phyloP scores from a whole-genome alignment of 1,140 invertebrate species.

The Tetragnatha versicolor region DNA sequence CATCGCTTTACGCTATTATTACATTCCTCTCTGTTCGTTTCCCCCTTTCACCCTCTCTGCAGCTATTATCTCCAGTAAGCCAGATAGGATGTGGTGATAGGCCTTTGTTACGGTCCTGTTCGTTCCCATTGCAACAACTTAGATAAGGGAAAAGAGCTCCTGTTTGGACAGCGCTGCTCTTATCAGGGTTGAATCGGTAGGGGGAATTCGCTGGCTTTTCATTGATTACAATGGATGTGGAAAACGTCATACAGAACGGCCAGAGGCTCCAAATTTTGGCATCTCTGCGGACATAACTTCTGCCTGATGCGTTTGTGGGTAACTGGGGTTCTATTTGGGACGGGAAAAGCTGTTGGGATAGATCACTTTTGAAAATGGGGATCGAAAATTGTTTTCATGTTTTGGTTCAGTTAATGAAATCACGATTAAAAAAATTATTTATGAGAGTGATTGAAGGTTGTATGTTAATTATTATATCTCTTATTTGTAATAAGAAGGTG shows the following conservation, averaged over 20 bases:
- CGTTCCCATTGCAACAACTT: slow-evolving; percentile 36
- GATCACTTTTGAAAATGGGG: no score
- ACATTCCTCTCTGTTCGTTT: slow-evolving; percentile 28
- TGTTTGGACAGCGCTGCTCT: slow-evolving; percentile 7
- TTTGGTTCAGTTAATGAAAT: no score
- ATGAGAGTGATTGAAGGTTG: no score
- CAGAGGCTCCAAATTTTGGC: background rate
- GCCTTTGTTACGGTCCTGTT: slow-evolving; percentile 45
- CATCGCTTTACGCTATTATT: slow-evolving; percentile 51
- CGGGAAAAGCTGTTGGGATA: no score
- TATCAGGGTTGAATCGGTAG: slow-evolving; percentile 37
- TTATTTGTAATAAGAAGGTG: no score
- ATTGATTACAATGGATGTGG: slow-evolving; percentile 49
- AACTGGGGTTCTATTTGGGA: no score
- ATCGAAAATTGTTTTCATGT: no score
- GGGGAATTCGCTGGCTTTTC: slow-evolving; percentile 44
- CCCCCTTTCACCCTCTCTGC: slow-evolving; percentile 5
- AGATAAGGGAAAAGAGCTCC: slow-evolving; percentile 49
- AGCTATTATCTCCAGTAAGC: slow-evolving; percentile 33
- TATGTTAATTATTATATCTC: no score
- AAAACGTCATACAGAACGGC: slow-evolving; percentile 18
- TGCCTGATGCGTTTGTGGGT: background rate
- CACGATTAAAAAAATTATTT: no score
- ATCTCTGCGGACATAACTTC: background rate
- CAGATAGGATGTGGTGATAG: slow-evolving; percentile 46